Conservation (phyloP, 1,140 invertebrate genomes). For the Sinonovacula constricta region DNA sequence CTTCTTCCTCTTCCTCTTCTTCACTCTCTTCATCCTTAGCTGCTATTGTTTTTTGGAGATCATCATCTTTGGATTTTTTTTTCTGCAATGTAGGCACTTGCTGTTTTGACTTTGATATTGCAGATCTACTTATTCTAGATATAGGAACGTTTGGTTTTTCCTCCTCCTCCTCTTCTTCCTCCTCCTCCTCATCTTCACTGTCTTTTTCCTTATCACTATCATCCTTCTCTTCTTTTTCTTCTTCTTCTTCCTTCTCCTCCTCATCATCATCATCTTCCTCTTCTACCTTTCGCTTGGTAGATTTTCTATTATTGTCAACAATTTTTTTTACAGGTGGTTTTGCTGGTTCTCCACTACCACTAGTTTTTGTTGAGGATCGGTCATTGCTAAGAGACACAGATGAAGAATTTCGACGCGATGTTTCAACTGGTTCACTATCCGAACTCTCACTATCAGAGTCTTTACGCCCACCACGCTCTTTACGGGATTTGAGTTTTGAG, state of each 20-base stretch:
- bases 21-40: no score
- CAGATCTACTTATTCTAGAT: not conserved
- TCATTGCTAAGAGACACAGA: not conserved
- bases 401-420: constrained; percentile 25
- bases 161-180: constrained; percentile 32
- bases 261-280: constrained; percentile 15
- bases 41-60: no score
- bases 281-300: not conserved
- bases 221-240: constrained; percentile 11
- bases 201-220: constrained; percentile 39
- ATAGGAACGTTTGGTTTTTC: constrained; percentile 1
- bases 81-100: not conserved
- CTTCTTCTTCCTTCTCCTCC: constrained; percentile 6
- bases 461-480: constrained; percentile 25
- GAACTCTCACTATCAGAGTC: constrained; percentile 37
- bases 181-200: constrained; percentile 15
- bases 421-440: constrained; percentile 24
- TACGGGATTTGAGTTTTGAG: constrained; percentile 24
- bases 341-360: not conserved
- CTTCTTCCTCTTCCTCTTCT: constrained; percentile 29
- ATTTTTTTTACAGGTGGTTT: not conserved
- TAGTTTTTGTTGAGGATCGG: constrained; percentile 14
- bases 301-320: not conserved
- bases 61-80: not conserved
- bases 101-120: not conserved